Base-by-base conservation (phyloP, 2,113 vertebrate genomes). In the Nicator chloris region DNA sequence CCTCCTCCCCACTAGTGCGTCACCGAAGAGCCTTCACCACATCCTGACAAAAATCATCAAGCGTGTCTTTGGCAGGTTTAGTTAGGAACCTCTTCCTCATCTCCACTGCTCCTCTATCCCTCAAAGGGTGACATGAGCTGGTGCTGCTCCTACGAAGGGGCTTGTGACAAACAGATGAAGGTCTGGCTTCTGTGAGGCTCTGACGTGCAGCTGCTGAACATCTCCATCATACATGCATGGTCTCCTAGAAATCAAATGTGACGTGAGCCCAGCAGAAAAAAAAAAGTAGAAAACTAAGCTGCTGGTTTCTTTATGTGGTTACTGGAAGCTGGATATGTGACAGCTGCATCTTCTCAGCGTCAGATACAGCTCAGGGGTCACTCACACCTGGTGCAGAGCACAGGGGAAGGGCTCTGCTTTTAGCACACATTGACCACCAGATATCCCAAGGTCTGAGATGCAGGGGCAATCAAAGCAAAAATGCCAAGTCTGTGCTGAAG, bases 1-100 rank as follows among this genome's bases (percentile, higher is more conserved):
- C 6, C 39, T 76, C 44, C 59, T 75, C 54, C 16, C 39, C 4
- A 2, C 20, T 16, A 47, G 20, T 39, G 19, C 0, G 0, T 69
- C 83, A 85, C 53, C 60, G 69, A 71, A n/a, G 39, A 85, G n/a
- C 28, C 49, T 75, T 56, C 57, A 68, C 17, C 70, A 57, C 47
- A 59, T 53, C 70, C 49, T 85, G 51, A 90, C n/a, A 35, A 73
- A 82, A 66, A 75, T n/a, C 39, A 81, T 31, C 39, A 68, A 71
- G 15, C 10, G 10, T 2, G 3, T 5, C 59, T 21, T 49, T 66
- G 28, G 1, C 2, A 6, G 35, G 63, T 71, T 90, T 84, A 64
- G 22, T 75, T 54, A 47, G 42, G 72, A 86, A 47, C 44, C 18
- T 31, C 21, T 79, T 30, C 63, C 50, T 60, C 28, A 5, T 26